Evolutionary conservation across 2,113 vertebrate genomes (phyloP), one percentile per base, ranked within the genome.

Genomic region (Sterrhoptilus dennistouni): DNA sequence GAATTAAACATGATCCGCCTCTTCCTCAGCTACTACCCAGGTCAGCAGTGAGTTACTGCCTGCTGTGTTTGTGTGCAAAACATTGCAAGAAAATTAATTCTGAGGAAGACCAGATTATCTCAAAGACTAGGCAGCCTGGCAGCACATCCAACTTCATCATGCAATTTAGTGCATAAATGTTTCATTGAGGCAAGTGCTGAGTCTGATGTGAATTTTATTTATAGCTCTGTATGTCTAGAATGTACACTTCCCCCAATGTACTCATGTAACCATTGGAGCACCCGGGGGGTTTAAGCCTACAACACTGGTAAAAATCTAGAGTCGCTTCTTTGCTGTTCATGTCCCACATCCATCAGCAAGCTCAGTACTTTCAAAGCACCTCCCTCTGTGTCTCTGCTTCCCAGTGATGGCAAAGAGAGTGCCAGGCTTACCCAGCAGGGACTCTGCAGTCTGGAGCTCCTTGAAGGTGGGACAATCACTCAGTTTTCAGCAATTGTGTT

Each of bases 121-220:
- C 76, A 77, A 76, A 95, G 59, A 76, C 72, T 60, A 85, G 80
- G 76, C 84, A 87, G 89, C 63, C 91, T 76, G 88, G 94, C 91
- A 96, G 89, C 83, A 84, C 69, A 77, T 96, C 87, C 95, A 94
- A 93, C 82, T 82, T 93, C 86, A 95, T 96, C 89, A 71, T 68
- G 80, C 88, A 68, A 92, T 94, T 93, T 77, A 96, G 86, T 71
- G 69, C 83, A 92, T 89, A 91, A 96, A 96, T 93, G 77, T 94
- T 96, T 96, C 80, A 97, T 65, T 59, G 63, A 96, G 65, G 86
- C 88, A 96, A 97, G 70, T 66, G 85, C 93, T 90, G 91, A 95
- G 77, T 95, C 64, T 93, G 90, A 90, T 54, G 59, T 89, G 86
- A 89, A 60, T 80, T 96, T 96, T 97, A 96, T 96, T 95, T 94